phyloP scores from a whole-genome alignment of 2,888 invertebrate genomes.

The Pheosia gnoma region DNA sequence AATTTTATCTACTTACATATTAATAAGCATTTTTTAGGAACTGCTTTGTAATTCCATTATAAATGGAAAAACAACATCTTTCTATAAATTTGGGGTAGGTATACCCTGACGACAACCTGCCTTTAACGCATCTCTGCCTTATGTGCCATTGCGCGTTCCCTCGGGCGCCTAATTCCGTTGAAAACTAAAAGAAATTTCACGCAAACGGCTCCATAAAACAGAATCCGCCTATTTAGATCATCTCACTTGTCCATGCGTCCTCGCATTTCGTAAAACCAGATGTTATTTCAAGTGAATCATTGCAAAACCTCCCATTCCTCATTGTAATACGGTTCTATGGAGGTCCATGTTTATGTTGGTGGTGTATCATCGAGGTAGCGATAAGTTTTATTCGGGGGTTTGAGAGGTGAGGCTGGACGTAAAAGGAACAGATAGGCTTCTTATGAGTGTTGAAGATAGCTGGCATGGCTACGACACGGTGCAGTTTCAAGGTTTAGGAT shows the following conservation, averaged over 20 bases:
- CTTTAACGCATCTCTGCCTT: conserved; percentile 18
- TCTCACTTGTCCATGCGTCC: conserved; percentile 60
- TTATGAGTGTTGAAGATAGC: conserved; percentile 37
- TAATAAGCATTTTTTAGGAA: too few relatives aligned
- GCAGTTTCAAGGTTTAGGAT: conserved; percentile 23
- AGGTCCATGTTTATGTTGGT: conserved; percentile 12
- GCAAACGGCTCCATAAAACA: conserved; percentile 66
- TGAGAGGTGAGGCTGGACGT: conserved; percentile 55
- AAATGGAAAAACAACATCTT: too few relatives aligned
- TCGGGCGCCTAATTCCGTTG: conserved; percentile 26
- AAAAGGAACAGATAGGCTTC: conserved; percentile 43
- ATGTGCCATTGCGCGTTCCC: conserved; percentile 26
- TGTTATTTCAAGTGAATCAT: conserved; percentile 11
- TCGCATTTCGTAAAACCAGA: conserved; percentile 43
- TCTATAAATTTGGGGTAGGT: neutral
- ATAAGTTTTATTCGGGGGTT: conserved; percentile 69
- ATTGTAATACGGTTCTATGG: conserved; percentile 14
- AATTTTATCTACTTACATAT: too few relatives aligned
- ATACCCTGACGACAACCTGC: neutral
- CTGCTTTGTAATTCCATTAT: too few relatives aligned
- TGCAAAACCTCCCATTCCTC: conserved; percentile 27
- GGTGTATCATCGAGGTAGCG: conserved; percentile 52
- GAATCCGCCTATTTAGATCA: conserved; percentile 74
- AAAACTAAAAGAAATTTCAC: conserved; percentile 51
- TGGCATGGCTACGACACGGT: conserved; percentile 17